Evolutionary conservation across 2,888 invertebrate genomes (phyloP), one percentile per base, ranked within the genome.

Genomic region (Drosophila subsilvestris): DNA sequence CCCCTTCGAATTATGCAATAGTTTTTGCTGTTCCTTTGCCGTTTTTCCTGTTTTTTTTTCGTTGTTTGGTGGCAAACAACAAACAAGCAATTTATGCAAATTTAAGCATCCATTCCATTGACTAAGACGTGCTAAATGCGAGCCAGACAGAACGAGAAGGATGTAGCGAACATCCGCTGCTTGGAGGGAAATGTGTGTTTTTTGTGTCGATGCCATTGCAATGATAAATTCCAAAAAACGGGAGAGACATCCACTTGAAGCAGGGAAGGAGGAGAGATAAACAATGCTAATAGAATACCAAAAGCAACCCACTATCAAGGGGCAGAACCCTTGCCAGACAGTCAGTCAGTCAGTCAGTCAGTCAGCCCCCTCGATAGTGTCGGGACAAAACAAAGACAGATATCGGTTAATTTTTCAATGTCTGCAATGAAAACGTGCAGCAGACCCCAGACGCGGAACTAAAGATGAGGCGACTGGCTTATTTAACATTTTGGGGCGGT

Each of bases 361-460:
- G 37, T 7, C 37, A 37, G 37, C 14, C 14, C 37, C 37, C n/a
- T 10, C 32, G 45, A 59, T 54, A 54, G 73, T 75, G 86, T 79
- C 80, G 81, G 86, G 69, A 59, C 44, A 74, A 79, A 79, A 60
- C 86, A 78, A 76, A 79, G 89, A 87, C 79, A 80, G 86, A 87
- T 87, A 85, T 88, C 78, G 74, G 83, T 82, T 88, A 87, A 87
- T 87, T 87, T 87, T 89, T 89, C 87, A 87, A 88, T 78, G 89
- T 89, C 89, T 79, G 69, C 75, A 83, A 76, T 76, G 77, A 75
- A 79, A 79, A 85, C 88, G 89, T 82, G 86, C 78, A 76, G 72
- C 74, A 75, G 57, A 68, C 61, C 22, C 59, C 58, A 60, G 57
- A 50, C 49, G 22, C 43, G 43, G 18, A 49, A 61, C 42, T 48